These are phyloP conservation scores for Ceyx margarethae DNA, from an alignment of 2,113 vertebrate genomes.

Conservation along the genomic window DNA sequence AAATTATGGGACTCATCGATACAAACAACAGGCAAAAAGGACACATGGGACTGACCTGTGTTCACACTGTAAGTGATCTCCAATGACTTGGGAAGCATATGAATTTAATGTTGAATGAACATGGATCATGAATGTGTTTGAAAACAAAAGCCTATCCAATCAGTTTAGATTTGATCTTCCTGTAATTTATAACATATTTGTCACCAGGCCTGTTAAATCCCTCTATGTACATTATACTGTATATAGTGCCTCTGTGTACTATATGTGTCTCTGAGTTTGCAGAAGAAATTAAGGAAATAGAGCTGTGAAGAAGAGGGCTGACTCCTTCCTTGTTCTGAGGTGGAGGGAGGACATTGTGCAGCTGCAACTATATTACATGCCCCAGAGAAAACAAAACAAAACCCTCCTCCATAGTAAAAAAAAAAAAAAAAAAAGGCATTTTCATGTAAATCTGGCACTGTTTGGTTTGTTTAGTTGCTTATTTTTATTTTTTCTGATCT, in stretches of 20 bases:
- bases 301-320: background rate
- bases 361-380: too few species aligned
- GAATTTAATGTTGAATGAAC: background rate
- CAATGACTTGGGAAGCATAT: background rate
- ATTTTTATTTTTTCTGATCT: background rate
- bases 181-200: background rate
- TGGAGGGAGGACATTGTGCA: too few species aligned
- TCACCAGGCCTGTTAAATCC: background rate
- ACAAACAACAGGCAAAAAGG: background rate
- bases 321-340: background rate
- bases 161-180: background rate
- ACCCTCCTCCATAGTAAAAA: background rate
- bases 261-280: background rate
- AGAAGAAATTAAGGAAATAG: conserved; percentile 10
- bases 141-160: background rate
- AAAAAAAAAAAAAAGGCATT: background rate
- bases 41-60: background rate
- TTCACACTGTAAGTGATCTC: background rate
- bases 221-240: background rate
- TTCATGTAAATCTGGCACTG: background rate
- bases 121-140: background rate
- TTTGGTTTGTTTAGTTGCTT: background rate
- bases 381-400: background rate
- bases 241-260: too few species aligned
- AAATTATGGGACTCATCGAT: background rate